Base-by-base conservation (phyloP, 2,888 invertebrate species). In the Protonemura montana region DNA sequence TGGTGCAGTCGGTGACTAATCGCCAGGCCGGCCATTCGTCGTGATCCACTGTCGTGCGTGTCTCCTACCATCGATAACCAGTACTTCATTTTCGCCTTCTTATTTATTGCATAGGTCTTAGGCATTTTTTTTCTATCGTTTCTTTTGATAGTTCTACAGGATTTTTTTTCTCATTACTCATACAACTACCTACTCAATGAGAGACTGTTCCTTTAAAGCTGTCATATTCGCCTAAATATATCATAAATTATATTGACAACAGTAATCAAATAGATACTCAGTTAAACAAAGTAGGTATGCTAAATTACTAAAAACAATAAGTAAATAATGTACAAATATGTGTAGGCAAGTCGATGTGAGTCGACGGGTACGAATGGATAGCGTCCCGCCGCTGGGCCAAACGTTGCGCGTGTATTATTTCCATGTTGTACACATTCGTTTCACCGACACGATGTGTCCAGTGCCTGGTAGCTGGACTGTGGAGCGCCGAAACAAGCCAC, bases 261-360 rank as follows among this genome's bases (percentile, higher is more conserved):
- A 76, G 76, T 59, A 59, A 59, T 59, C 59, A 59, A 59, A 59
- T 59, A 59, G 59, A 59, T 59, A 59, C 59, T 59, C 59, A 59
- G 59, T 59, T 16, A 59, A 21, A 59, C 13, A 59, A 59, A 21
- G 59, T 59, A 59, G 59, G 80, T 78, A 85, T 30, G 41, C 7
- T 80, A 28, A 80, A 84, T n/a, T 86, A 87, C 84, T 83, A 86
- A 85, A n/a, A 85, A 84, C 81, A 86, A 81, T 42, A 76, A 85
- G 77, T 78, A 82, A 85, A 85, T 85, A 87, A 77, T 87, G 87
- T 87, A 87, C 87, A 87, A 87, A 87, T 86, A 59, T 85, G 87
- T 86, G 86, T 87, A 86, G 35, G 82, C 82, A 28, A 30, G 16
- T 25, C 0, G 84, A 85, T 86, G 59, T 13, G 84, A 85, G 76